Percentiles rank a stretch among this genome's conserved stretches.
Conservation (phyloP, 2,888 invertebrate genomes). For the Leptopilina myrica region DNA sequence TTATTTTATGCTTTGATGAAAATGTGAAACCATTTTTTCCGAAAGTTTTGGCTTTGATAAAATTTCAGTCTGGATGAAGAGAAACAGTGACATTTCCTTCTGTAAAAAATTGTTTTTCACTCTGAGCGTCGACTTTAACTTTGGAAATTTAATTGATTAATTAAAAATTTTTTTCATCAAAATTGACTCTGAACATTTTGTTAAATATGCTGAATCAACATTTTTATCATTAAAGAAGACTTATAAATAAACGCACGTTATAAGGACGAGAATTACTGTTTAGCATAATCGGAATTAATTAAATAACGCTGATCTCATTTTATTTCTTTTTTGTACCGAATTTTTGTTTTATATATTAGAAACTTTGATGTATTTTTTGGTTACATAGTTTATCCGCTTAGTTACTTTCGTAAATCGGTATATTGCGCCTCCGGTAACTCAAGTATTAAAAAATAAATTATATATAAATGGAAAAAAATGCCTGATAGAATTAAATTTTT, state of each 20-base stretch:
- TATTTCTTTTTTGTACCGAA: not conserved
- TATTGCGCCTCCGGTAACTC: conserved; percentile 7
- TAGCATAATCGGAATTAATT: not conserved
- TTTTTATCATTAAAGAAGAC: conserved; percentile 10
- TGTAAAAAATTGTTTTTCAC: no score
- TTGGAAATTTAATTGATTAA: no score
- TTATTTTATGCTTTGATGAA: no score
- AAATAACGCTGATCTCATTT: conserved; percentile 34
- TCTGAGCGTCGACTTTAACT: no score
- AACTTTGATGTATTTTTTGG: not conserved
- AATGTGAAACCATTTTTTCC: no score
- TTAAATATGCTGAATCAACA: conserved; percentile 2
- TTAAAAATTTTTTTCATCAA: no score
- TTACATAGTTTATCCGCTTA: conserved; percentile 18
- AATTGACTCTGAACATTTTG: not conserved
- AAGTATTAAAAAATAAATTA: conserved; percentile 26
- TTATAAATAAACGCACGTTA: not conserved
- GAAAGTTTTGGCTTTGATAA: no score
- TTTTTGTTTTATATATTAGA: not conserved
- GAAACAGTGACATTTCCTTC: not conserved
- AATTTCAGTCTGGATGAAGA: no score
- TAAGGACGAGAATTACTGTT: not conserved
- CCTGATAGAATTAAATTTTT: conserved; percentile 10
- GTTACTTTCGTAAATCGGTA: not conserved
- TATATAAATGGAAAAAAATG: not conserved